Conservation (phyloP, 2,113 vertebrate genomes). For the Macrotis lagotis region DNA sequence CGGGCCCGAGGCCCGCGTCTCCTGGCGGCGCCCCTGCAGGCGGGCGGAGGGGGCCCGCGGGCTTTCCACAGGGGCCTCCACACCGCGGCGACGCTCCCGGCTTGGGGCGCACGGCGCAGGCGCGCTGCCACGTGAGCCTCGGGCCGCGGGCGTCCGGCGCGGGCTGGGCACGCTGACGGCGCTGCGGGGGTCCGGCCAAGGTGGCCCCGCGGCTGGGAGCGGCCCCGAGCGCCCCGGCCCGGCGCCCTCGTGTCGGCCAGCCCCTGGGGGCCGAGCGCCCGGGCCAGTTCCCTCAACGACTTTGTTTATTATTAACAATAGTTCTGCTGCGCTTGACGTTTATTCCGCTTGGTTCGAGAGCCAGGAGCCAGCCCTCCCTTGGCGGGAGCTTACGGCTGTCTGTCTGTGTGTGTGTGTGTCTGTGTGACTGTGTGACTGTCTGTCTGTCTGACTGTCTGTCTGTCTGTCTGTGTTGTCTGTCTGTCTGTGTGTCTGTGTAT, state of each 20-base stretch:
- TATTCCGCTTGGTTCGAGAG: conserved; percentile 37
- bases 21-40: conserved; percentile 67
- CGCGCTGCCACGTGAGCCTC: conserved; percentile 53
- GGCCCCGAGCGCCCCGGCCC: no score
- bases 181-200: conserved; percentile 69
- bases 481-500: not conserved
- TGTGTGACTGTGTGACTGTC: not conserved
- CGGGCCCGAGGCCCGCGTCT: no score
- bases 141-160: conserved; percentile 49
- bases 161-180: conserved; percentile 54
- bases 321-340: conserved; percentile 30
- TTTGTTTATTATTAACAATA: no score
- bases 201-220: conserved; percentile 42
- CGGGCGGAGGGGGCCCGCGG: conserved; percentile 63
- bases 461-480: not conserved
- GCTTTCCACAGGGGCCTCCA: conserved; percentile 73
- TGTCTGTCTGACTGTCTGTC: not conserved
- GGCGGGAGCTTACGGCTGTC: conserved; percentile 28
- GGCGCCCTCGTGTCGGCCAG: no score
- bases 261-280: no score
- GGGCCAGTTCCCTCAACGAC: no score
- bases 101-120: conserved; percentile 67
- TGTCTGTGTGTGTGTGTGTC: not conserved
- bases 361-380: conserved; percentile 35
- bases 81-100: conserved; percentile 74